Base-by-base conservation (phyloP, 2,113 vertebrate species). In the Percopsis transmontana region DNA sequence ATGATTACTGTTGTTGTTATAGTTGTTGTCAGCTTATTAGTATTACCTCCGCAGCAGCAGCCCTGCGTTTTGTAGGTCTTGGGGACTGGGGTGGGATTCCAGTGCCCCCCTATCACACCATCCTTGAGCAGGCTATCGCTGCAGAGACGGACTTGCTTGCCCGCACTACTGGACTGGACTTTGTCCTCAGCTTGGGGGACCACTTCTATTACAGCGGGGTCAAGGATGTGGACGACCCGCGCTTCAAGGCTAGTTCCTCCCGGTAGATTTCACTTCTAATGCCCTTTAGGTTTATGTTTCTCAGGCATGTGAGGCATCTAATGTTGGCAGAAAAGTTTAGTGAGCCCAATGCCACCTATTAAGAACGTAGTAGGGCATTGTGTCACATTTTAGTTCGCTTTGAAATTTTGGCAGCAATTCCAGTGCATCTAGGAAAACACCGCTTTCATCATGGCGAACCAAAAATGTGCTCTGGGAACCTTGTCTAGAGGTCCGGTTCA, bases 71-170 rank as follows among this genome's bases (percentile, higher is more conserved):
- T 19, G 85, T 69, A 21, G 88, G 67, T 3, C 61, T 92, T 3
- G 89, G 82, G 38, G 90, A 92, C 72, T 90, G 89, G 88, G 88
- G 90, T 1, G 90, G 90, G 0, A 0, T 88, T 20, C 89, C 90
- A 0, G 0, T 68, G 0, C 60, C 77, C 45, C 90, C 89, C 0
- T 91, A 79, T 69, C 74, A 71, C 73, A 91, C 84, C 1, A 1
- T n/a, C 2, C 76, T 87, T 7, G 77, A 90, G 81, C 40, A 62
- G 24, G 50, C 67, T 13, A 76, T 87, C 1, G 90, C 90, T 5
- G 27, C 56, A 15, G 83, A 89, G 41, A 19, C 90, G 57, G 82
- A 57, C 10, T 60, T 44, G 57, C 59, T 88, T 51, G 76, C 75
- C 39, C 64, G 55, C 20, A 81, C 19, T 10, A 21, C 24, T 21